Evolutionary conservation across 2,113 vertebrate genomes (phyloP).

Genomic region (Oplegnathus fasciatus): DNA sequence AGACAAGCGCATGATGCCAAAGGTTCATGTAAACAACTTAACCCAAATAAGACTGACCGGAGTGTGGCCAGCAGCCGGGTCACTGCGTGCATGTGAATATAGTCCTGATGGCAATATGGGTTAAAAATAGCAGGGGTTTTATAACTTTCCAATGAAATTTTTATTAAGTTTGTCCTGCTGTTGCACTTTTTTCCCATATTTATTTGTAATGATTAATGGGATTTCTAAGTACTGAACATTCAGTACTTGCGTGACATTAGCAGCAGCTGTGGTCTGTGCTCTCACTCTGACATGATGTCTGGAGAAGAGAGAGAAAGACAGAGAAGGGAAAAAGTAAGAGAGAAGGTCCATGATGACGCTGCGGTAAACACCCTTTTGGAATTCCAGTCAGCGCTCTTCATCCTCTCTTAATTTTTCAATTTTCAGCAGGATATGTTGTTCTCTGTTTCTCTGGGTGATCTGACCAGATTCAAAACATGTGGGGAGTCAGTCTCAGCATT

Average conservation of each 20-base stretch:
- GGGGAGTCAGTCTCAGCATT: neutral
- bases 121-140: neutral
- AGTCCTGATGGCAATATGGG: neutral
- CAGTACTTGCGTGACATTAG: conserved; percentile 30
- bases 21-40: conserved; percentile 37
- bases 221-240: conserved; percentile 18
- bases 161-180: neutral
- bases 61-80: conserved; percentile 13
- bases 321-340: conserved; percentile 9
- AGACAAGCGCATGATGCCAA: neutral
- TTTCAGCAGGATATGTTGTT: conserved; percentile 9
- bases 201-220: conserved; percentile 17
- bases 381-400: neutral
- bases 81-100: conserved; percentile 11
- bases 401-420: neutral
- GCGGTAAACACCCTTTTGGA: conserved; percentile 12
- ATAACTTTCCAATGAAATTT: neutral
- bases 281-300: neutral
- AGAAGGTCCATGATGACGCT: neutral
- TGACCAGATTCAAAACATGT: conserved; percentile 26
- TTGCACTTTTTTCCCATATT: conserved; percentile 5
- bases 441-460: neutral
- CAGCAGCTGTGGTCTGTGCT: conserved; percentile 43
- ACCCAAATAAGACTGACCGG: conserved; percentile 1
- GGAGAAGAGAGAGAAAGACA: neutral